Evolutionary conservation across 1,140 invertebrate species (phyloP).

Genomic region (Samia ricini): DNA sequence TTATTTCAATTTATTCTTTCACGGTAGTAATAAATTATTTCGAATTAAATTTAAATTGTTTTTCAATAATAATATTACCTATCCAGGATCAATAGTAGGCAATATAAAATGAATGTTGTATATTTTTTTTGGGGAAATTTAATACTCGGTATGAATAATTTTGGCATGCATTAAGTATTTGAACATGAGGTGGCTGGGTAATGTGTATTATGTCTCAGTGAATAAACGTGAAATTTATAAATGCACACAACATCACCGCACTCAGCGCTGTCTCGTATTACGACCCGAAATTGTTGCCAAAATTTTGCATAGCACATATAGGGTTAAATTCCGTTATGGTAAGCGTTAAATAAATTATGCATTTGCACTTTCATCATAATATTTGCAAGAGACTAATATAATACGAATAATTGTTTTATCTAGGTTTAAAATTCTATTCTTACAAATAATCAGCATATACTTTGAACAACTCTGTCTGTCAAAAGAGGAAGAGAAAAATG

Average conservation of each 20-base stretch:
- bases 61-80: too few relatives aligned
- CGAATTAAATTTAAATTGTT: too few relatives aligned
- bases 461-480: too few relatives aligned
- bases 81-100: too few relatives aligned
- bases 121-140: not conserved
- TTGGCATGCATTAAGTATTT: not conserved
- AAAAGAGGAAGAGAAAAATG: too few relatives aligned
- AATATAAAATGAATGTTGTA: too few relatives aligned
- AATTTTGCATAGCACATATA: conserved; percentile 23
- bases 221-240: conserved; percentile 21
- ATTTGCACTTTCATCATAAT: not conserved
- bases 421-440: too few relatives aligned
- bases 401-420: too few relatives aligned
- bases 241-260: conserved; percentile 23
- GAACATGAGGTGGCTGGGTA: not conserved
- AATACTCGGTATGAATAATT: too few relatives aligned
- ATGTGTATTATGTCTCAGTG: conserved; percentile 3
- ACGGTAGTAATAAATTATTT: too few relatives aligned
- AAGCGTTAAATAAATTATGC: not conserved
- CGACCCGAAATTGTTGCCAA: conserved; percentile 25
- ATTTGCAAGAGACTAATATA: not conserved
- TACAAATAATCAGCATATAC: too few relatives aligned
- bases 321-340: conserved; percentile 12
- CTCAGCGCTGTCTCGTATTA: conserved; percentile 24
- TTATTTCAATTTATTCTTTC: too few relatives aligned